Percentiles rank a stretch among this genome's conserved stretches.
Evolutionary conservation across 2,888 invertebrate species (phyloP).

Genomic region (Oithona nana): DNA sequence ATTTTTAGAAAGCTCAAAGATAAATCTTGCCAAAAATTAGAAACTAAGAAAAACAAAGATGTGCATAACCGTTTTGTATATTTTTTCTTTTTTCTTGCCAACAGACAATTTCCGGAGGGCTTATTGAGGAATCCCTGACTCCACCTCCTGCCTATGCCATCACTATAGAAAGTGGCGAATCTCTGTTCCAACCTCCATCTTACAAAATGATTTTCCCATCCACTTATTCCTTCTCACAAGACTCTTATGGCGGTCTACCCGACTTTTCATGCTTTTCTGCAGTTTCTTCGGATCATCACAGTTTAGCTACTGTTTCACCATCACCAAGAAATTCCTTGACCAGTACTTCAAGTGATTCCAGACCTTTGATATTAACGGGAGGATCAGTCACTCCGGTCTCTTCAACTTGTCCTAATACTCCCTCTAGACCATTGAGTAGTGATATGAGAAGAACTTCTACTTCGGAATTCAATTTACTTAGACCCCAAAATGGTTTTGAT

Average conservation of each 20-base stretch:
- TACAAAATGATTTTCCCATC: constrained; percentile 3
- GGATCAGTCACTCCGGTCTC: not conserved
- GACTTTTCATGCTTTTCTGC: not conserved
- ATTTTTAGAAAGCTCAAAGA: too few species aligned
- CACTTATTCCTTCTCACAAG: not conserved
- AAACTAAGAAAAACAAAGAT: too few species aligned
- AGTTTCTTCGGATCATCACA: too few species aligned
- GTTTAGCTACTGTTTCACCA: not conserved
- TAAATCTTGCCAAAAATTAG: too few species aligned
- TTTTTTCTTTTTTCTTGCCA: too few species aligned
- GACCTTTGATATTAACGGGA: not conserved
- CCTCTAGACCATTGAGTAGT: too few species aligned
- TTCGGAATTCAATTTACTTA: too few species aligned
- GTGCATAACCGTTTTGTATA: too few species aligned
- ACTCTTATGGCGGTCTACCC: not conserved
- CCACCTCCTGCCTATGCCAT: constrained; percentile 3
- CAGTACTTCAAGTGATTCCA: not conserved
- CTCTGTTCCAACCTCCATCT: not conserved
- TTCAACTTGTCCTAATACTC: too few species aligned
- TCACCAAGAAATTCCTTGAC: too few species aligned
- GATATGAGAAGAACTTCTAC: too few species aligned
- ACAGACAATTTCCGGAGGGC: not conserved
- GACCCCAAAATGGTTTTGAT: too few species aligned
- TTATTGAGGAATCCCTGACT: not conserved
- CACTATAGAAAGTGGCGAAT: not conserved